Conservation (phyloP, 2,113 vertebrate species). For the Macheiramphus alcinus region DNA sequence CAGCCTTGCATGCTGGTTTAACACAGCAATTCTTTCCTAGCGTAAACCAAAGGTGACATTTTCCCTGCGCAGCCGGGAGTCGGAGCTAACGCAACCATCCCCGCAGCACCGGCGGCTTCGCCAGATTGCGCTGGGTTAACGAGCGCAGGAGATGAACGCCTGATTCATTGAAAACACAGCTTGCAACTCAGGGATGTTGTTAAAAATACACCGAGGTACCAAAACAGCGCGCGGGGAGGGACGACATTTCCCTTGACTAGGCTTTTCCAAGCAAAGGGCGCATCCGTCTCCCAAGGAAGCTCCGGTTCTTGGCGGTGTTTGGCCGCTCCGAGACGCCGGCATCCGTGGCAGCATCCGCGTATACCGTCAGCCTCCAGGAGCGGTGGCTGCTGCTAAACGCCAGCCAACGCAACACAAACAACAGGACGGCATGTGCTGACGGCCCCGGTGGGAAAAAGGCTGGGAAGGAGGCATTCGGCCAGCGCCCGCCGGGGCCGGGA, state of each 20-base stretch:
- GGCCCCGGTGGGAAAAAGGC: neutral
- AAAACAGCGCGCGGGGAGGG: neutral
- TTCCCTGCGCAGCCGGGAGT: neutral
- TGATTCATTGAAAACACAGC: neutral
- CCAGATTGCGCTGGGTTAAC: neutral
- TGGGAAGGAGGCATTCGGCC: neutral
- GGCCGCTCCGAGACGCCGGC: accelerated
- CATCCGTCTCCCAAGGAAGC: accelerated
- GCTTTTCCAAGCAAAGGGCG: neutral
- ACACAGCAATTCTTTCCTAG: accelerated
- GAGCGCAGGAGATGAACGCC: neutral
- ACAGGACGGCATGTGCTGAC: accelerated
- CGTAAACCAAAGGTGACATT: neutral
- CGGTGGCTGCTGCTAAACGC: neutral
- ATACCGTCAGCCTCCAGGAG: neutral
- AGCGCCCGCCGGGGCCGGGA: accelerated
- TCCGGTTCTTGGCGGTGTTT: accelerated
- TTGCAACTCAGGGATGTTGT: neutral
- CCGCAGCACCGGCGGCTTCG: neutral
- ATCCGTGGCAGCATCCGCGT: accelerated
- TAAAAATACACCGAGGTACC: neutral
- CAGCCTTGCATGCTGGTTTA: accelerated
- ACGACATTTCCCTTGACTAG: neutral
- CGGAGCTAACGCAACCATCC: neutral
- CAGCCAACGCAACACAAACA: neutral